A percentile compares a stretch with the other conserved stretches of the same genome.
Conservation (phyloP, 53 echinoderm and acorn worm genomes). For the Henricia sp. region DNA sequence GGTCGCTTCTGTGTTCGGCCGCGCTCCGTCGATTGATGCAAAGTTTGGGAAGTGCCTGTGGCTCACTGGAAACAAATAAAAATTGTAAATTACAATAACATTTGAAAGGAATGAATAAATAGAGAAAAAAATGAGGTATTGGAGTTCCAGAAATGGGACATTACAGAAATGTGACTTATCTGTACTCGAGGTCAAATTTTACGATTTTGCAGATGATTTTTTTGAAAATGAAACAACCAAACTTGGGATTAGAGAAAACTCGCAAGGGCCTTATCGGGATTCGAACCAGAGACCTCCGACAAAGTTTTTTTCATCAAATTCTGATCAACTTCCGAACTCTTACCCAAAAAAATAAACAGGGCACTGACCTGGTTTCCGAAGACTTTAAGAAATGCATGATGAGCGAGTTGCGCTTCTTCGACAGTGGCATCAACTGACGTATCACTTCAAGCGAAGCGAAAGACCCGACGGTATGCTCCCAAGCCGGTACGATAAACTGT, state of each 20-base stretch:
- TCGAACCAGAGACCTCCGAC: not conserved
- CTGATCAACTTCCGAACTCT: no score
- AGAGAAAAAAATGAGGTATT: no score
- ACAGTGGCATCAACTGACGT: conserved; percentile 87
- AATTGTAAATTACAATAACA: no score
- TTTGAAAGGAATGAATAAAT: no score
- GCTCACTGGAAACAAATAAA: not conserved
- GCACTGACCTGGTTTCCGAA: conserved; percentile 88
- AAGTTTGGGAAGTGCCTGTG: conserved; percentile 75
- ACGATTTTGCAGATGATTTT: no score
- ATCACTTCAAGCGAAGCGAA: conserved; percentile 88
- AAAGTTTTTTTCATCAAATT: not conserved
- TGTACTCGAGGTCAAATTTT: not conserved
- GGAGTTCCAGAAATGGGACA: no score
- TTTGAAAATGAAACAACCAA: no score
- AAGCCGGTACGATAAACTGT: conserved; percentile 93
- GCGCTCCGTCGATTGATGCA: conserved; percentile 96
- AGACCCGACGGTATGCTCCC: conserved; percentile 92
- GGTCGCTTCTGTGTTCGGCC: conserved; percentile 87
- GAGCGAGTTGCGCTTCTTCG: conserved; percentile 86
- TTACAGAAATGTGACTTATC: not conserved
- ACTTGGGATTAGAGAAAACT: no score
- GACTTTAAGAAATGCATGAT: conserved; percentile 86
- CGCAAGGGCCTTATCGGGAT: no score
- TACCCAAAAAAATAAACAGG: no score